Evolutionary conservation across 2,797 vertebrate species (phyloP).

Genomic region (Amblyopsis hoosieri): DNA sequence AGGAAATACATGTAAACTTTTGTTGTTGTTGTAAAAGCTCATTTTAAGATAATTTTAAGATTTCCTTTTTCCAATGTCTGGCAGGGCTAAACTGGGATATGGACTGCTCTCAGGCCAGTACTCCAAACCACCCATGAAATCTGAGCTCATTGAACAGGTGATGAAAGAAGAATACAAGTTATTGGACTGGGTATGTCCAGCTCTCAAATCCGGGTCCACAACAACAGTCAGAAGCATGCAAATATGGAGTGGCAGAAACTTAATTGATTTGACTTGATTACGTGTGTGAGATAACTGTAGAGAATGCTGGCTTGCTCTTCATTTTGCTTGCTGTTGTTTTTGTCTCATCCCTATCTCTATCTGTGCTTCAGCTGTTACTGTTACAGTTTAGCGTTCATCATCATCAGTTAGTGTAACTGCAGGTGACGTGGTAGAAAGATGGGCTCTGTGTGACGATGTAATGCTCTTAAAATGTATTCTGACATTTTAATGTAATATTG

Average conservation of each 20-base stretch:
- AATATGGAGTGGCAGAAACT: conserved; percentile 23
- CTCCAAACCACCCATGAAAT: conserved; percentile 96
- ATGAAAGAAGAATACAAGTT: conserved; percentile 99
- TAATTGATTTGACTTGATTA: neutral
- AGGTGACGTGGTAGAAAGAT: neutral
- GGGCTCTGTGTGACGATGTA: no score
- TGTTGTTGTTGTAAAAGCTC: no score
- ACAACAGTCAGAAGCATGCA: conserved; percentile 38
- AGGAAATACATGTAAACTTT: no score
- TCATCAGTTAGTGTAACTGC: neutral
- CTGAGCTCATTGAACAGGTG: conserved; percentile 99
- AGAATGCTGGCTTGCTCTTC: neutral
- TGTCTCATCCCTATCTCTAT: no score
- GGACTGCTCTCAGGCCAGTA: conserved; percentile 96
- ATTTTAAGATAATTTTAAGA: neutral
- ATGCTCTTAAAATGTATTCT: neutral
- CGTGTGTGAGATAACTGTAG: neutral
- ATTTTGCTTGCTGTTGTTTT: neutral
- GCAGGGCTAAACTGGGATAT: conserved; percentile 95
- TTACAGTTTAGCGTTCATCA: no score
- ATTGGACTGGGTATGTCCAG: conserved; percentile 81
- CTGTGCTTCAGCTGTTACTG: no score
- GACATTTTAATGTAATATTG: conserved; percentile 26
- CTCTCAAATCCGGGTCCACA: conserved; percentile 56
- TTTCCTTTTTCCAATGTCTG: conserved; percentile 43